Base-by-base conservation (phyloP, 2,888 invertebrate genomes). In the Epistrophe grossulariae region DNA sequence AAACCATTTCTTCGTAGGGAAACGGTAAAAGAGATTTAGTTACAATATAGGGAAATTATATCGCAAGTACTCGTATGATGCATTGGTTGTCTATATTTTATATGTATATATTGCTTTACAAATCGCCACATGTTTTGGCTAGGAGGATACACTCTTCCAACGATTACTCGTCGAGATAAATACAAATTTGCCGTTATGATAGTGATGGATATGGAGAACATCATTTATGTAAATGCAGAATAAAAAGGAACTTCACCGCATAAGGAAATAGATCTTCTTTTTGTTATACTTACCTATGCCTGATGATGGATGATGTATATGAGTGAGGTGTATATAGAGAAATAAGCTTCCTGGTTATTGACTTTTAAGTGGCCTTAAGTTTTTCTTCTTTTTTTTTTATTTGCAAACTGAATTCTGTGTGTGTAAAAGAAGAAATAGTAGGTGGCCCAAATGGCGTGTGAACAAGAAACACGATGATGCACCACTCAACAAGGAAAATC, bases 261-360 rank as follows among this genome's bases (percentile, higher is more conserved):
- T n/a, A 17, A 48, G 52, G n/a, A 48, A 60, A 52, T 52, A 15
- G n/a, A 68, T 50, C 38, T 52, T n/a, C 19, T 55, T 60, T 24
- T 60, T 28, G 11, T 66, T 24, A 24, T 24, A 24, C 24, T 1
- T 31, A 6, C 31, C 50, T 71, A 57, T 71, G 55, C 57, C 64
- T 64, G 31, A 31, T 64, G 31, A 31, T 31, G 52, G 64, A 48
- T 45, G 64, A 62, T 64, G 64, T 17, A 55, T 31, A 31, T 31
- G 35, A 1, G 8, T 19, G 19, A 40, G 52, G 64, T 59, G 57
- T 48, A 28, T 24, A 35, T 19, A 40, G 7, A 31, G 1, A 35
- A 68, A 83, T 73, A 60, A 79, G 83, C 74, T 84, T 84, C 79
- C 83, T 84, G 83, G 83, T 84, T 84, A 79, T 84, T 84, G 83